A percentile compares a stretch with the other conserved stretches of the same genome.
phyloP scores from a whole-genome alignment of 2,888 invertebrate genomes.

The Anarsia innoxiella region DNA sequence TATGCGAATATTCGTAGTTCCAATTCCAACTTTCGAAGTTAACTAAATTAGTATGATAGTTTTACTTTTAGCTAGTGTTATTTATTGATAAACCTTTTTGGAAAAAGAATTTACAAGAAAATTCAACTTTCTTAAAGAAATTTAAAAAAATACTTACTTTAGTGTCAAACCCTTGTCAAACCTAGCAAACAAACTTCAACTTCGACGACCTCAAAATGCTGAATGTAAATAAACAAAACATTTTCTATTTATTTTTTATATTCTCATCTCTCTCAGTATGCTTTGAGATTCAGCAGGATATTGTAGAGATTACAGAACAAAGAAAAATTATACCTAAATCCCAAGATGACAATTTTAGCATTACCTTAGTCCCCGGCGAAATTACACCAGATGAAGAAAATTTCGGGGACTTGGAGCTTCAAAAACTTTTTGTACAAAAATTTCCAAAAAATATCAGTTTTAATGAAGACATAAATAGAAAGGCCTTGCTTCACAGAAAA shows the following conservation, averaged over 20 bases:
- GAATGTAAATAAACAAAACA: slow-evolving; percentile 23
- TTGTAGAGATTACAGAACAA: slow-evolving; percentile 31
- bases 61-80: no score
- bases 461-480: slow-evolving; percentile 12
- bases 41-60: no score
- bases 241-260: slow-evolving; percentile 32
- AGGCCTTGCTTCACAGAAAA: slow-evolving; percentile 9
- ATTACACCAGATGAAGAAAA: slow-evolving; percentile 27
- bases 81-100: no score
- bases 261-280: no score
- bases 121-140: no score
- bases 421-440: slow-evolving; percentile 26
- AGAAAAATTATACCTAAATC: slow-evolving; percentile 29
- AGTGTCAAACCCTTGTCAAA: no score
- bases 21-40: no score
- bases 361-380: slow-evolving; percentile 26
- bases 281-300: no score
- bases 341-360: slow-evolving; percentile 27
- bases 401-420: slow-evolving; percentile 28
- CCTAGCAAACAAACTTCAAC: no score
- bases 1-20: no score
- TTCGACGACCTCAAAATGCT: slow-evolving; percentile 24
- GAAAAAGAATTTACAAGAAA: no score
- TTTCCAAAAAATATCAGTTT: slow-evolving; percentile 25
- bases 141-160: no score